A percentile compares a stretch with the other conserved stretches of the same genome.
Conservation (phyloP, 2,888 invertebrate species). For the Aphelenchoides bicaudatus region DNA sequence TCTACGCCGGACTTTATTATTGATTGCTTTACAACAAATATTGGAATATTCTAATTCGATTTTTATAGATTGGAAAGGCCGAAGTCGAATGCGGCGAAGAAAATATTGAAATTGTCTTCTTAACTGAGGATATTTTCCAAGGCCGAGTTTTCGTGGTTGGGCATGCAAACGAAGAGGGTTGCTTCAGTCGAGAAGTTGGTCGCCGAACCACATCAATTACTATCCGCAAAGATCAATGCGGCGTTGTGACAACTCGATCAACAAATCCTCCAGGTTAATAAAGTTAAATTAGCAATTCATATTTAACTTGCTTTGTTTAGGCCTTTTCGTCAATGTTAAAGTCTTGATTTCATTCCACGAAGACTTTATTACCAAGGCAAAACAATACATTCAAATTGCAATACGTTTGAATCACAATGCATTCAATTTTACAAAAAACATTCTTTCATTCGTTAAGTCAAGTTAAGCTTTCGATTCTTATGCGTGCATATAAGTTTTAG, state of each 20-base stretch:
- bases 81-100: slow-evolving; percentile 60
- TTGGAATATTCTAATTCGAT: no score
- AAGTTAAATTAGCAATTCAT: background rate
- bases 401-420: no score
- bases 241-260: slow-evolving; percentile 53
- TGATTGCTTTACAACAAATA: no score
- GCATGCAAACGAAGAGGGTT: slow-evolving; percentile 53
- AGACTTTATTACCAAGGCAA: slow-evolving; percentile 59
- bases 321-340: slow-evolving; percentile 55
- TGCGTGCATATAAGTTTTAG: no score
- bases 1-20: no score
- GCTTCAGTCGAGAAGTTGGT: slow-evolving; percentile 51
- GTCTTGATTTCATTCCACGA: slow-evolving; percentile 60
- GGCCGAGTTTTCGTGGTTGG: slow-evolving; percentile 59
- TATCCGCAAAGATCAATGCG: slow-evolving; percentile 51
- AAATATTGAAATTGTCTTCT: slow-evolving; percentile 56
- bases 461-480: no score
- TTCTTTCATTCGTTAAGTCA: no score
- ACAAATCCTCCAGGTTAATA: no score
- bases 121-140: slow-evolving; percentile 46
- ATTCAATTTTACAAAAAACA: no score
- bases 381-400: no score
- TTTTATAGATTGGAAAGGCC: slow-evolving; percentile 47
- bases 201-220: slow-evolving; percentile 52
- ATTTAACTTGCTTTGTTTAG: slow-evolving; percentile 39